Conservation (phyloP, 2,113 vertebrate species). For the Lampris megalopsis region DNA sequence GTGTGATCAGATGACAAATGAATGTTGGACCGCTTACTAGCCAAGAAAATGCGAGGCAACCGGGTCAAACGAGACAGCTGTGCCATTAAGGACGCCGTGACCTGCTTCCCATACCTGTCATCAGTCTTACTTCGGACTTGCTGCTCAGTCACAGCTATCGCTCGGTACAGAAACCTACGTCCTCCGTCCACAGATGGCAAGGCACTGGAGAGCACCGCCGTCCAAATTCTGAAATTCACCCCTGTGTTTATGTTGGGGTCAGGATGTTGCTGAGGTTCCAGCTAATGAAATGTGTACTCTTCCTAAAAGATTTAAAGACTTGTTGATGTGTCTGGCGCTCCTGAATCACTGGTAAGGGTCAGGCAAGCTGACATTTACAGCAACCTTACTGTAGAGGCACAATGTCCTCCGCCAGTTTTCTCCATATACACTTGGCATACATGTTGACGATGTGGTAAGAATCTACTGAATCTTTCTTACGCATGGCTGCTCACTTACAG, state of each 20-base stretch:
- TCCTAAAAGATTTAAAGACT: background rate
- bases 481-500: conserved; percentile 29
- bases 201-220: background rate
- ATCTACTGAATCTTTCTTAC: conserved; percentile 40
- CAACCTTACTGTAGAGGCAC: conserved; percentile 35
- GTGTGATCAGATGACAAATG: conserved; percentile 58
- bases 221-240: background rate
- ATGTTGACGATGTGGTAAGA: conserved; percentile 35
- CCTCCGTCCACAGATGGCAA: conserved; percentile 19
- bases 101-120: conserved; percentile 74
- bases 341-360: conserved; percentile 18
- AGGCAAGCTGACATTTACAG: background rate
- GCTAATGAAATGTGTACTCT: background rate
- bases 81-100: conserved; percentile 65
- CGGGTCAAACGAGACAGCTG: conserved; percentile 42
- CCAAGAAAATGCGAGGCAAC: conserved; percentile 44
- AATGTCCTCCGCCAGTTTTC: conserved; percentile 29
- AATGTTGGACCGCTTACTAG: conserved; percentile 53
- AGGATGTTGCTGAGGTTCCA: background rate
- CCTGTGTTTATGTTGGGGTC: background rate
- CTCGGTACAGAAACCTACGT: conserved; percentile 27
- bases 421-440: conserved; percentile 31
- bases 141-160: background rate
- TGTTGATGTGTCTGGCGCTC: conserved; percentile 16
- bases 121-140: conserved; percentile 36